Conservation (phyloP, 2,888 invertebrate genomes). For the Lasioglossum calceatum region DNA sequence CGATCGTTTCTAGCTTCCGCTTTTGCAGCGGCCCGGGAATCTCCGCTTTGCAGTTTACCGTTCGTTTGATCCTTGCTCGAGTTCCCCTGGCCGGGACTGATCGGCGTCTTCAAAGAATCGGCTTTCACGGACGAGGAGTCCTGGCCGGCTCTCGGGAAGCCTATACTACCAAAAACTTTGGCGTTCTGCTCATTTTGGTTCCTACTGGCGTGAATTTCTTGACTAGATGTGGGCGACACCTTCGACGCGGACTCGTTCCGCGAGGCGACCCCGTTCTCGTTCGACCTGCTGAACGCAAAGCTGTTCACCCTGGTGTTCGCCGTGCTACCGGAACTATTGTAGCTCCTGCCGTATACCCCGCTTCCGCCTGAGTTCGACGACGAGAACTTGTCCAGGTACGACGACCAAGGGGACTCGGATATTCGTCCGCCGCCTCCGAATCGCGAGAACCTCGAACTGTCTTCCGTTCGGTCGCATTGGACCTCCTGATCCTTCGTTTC, state of each 20-base stretch:
- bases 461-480: slow-evolving; percentile 90
- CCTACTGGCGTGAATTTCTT: slow-evolving; percentile 56
- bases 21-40: slow-evolving; percentile 38
- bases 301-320: slow-evolving; percentile 73
- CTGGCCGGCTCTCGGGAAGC: slow-evolving; percentile 17
- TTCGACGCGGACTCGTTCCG: slow-evolving; percentile 65
- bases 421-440: slow-evolving; percentile 87
- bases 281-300: slow-evolving; percentile 77
- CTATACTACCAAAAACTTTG: slow-evolving; percentile 50
- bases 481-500: slow-evolving; percentile 89
- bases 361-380: slow-evolving; percentile 64
- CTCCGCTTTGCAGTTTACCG: slow-evolving; percentile 49
- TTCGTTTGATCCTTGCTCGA: slow-evolving; percentile 48
- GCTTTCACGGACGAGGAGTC: slow-evolving; percentile 38
- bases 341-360: slow-evolving; percentile 65
- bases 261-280: slow-evolving; percentile 66
- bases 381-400: slow-evolving; percentile 85
- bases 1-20: slow-evolving; percentile 31
- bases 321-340: slow-evolving; percentile 50
- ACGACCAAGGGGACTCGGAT: slow-evolving; percentile 87
- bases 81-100: slow-evolving; percentile 43
- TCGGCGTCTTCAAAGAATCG: slow-evolving; percentile 42
- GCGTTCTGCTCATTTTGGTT: slow-evolving; percentile 54
- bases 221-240: slow-evolving; percentile 59
- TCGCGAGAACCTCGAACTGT: slow-evolving; percentile 88